These are phyloP conservation scores for Eudemis profundana DNA, from an alignment of 2,888 invertebrate species.

Conservation along the genomic window DNA sequence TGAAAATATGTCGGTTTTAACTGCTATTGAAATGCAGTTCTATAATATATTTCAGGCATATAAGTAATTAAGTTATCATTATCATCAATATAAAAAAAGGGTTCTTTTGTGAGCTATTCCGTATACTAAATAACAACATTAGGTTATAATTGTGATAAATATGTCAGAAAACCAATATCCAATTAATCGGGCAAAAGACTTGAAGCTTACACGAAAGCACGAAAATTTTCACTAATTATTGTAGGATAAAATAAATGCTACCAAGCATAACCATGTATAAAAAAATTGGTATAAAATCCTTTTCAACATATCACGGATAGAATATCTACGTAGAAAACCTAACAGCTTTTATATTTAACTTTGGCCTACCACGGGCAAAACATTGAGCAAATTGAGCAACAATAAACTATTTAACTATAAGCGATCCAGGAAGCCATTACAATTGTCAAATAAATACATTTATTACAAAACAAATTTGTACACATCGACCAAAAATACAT, in stretches of 20 bases:
- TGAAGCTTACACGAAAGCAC: slow-evolving; percentile 1
- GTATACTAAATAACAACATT: too few relatives aligned
- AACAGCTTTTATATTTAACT: slow-evolving; percentile 52
- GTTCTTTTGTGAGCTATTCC: too few relatives aligned
- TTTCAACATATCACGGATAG: slow-evolving; percentile 32
- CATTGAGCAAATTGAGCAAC: slow-evolving; percentile 80
- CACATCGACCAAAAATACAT: slow-evolving; percentile 65
- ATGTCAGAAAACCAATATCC: too few relatives aligned
- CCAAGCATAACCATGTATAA: slow-evolving; percentile 45
- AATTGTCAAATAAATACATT: slow-evolving; percentile 50
- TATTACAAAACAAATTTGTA: slow-evolving; percentile 55
- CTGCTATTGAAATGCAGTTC: too few relatives aligned
- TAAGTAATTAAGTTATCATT: too few relatives aligned
- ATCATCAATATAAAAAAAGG: too few relatives aligned
- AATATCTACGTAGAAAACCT: slow-evolving; percentile 55
- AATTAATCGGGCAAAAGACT: not conserved
- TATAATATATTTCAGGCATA: too few relatives aligned
- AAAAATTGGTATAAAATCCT: slow-evolving; percentile 23
- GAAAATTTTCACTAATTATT: slow-evolving; percentile 40
- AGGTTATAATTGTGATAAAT: too few relatives aligned
- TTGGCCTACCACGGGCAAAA: slow-evolving; percentile 65
- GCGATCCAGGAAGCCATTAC: slow-evolving; percentile 62
- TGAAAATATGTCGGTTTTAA: too few relatives aligned
- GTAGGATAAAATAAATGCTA: slow-evolving; percentile 43
- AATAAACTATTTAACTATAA: slow-evolving; percentile 67